Evolutionary conservation across 2,113 vertebrate genomes (phyloP).

Genomic region (Galeopterus variegatus): DNA sequence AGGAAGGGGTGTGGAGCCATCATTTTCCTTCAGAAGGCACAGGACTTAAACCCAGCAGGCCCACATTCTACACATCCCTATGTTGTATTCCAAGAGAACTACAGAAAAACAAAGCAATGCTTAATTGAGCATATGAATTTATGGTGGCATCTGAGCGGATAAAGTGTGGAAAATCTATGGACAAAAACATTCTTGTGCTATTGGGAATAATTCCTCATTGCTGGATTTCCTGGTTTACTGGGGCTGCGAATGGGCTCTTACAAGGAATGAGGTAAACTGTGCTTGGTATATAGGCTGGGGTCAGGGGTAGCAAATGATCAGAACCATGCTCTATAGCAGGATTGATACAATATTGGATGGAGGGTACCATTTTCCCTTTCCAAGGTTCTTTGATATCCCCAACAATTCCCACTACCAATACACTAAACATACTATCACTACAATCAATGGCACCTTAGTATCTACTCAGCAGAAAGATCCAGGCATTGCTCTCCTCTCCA

Average conservation of each 20-base stretch:
- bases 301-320: background rate
- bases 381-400: background rate
- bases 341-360: slow-evolving; percentile 16
- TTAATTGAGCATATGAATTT: slow-evolving; percentile 34
- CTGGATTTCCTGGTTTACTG: slow-evolving; percentile 46
- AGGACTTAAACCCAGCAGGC: slow-evolving; percentile 45
- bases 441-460: background rate
- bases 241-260: background rate
- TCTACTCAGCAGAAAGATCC: background rate
- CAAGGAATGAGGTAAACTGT: background rate
- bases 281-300: background rate
- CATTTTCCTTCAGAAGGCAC: slow-evolving; percentile 46
- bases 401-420: slow-evolving; percentile 18
- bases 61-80: background rate
- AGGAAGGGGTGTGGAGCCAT: background rate
- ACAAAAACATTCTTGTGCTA: slow-evolving; percentile 53
- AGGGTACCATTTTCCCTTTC: background rate
- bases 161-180: slow-evolving; percentile 30
- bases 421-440: slow-evolving; percentile 17
- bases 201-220: slow-evolving; percentile 33
- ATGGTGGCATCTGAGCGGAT: background rate
- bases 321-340: slow-evolving; percentile 19
- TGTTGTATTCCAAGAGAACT: background rate
- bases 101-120: slow-evolving; percentile 60
- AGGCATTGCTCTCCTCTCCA: background rate